Evolutionary conservation across 2,888 invertebrate genomes (phyloP).

Genomic region (Napeogenes sylphis): DNA sequence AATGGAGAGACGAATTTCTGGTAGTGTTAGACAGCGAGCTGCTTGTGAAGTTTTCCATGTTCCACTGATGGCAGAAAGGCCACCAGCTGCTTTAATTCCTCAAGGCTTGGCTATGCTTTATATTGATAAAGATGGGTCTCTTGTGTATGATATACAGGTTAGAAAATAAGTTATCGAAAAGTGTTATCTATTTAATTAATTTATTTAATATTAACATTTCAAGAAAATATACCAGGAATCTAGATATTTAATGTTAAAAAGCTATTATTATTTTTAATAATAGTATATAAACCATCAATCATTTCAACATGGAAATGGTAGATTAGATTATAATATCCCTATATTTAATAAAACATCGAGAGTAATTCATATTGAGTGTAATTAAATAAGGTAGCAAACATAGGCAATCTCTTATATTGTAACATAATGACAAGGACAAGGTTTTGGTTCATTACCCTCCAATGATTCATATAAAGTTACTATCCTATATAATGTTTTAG

Average conservation of each 20-base stretch:
- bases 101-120: constrained; percentile 88
- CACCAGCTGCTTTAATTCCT: constrained; percentile 65
- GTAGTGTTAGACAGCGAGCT: constrained; percentile 84
- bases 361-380: constrained; percentile 11
- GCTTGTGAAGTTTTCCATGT: constrained; percentile 90
- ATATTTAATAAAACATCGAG: too few species aligned
- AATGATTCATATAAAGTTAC: constrained; percentile 19
- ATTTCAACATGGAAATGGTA: background rate
- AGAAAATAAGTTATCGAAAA: background rate
- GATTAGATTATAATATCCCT: background rate
- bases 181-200: background rate
- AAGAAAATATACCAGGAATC: too few species aligned
- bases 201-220: background rate
- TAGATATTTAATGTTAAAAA: too few species aligned
- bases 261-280: too few species aligned
- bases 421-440: constrained; percentile 20
- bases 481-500: constrained; percentile 43
- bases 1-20: constrained; percentile 82
- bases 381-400: constrained; percentile 16
- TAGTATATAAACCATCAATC: too few species aligned
- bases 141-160: constrained; percentile 86
- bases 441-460: constrained; percentile 23
- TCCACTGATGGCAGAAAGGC: constrained; percentile 76
- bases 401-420: constrained; percentile 13
- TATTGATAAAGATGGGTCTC: constrained; percentile 85